These are phyloP conservation scores for Drosophila nr. fundita DNA, from an alignment of 2,888 invertebrate genomes.

Conservation along the genomic window DNA sequence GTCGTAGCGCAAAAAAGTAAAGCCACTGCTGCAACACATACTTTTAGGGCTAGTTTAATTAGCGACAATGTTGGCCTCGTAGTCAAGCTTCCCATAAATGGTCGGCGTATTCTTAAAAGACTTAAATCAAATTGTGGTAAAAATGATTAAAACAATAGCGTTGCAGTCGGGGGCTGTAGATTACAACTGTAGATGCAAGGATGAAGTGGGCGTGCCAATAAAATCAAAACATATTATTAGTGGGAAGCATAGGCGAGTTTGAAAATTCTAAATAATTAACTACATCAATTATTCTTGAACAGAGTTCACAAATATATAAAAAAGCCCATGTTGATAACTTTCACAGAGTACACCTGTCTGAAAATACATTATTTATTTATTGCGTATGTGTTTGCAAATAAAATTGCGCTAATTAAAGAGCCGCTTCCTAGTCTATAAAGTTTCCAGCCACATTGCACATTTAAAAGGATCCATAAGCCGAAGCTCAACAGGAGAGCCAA, in stretches of 20 bases:
- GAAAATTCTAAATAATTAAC: neutral
- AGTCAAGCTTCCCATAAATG: conserved; percentile 49
- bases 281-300: neutral
- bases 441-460: conserved; percentile 20
- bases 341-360: neutral
- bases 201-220: neutral
- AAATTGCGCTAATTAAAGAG: conserved; percentile 21
- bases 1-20: conserved; percentile 35
- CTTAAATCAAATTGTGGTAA: neutral
- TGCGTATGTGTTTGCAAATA: neutral
- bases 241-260: neutral
- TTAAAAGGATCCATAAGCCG: conserved; percentile 6
- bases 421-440: conserved; percentile 26
- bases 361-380: neutral
- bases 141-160: neutral
- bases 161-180: neutral
- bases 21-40: conserved; percentile 39
- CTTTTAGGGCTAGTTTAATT: conserved; percentile 53
- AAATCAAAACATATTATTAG: neutral
- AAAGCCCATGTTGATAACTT: neutral
- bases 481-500: conserved; percentile 24
- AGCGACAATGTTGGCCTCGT: conserved; percentile 22
- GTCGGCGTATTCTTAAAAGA: neutral
- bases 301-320: neutral
- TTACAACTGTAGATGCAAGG: neutral